Base-by-base conservation (phyloP, 2,113 vertebrate species). In the Erinaceus europaeus region DNA sequence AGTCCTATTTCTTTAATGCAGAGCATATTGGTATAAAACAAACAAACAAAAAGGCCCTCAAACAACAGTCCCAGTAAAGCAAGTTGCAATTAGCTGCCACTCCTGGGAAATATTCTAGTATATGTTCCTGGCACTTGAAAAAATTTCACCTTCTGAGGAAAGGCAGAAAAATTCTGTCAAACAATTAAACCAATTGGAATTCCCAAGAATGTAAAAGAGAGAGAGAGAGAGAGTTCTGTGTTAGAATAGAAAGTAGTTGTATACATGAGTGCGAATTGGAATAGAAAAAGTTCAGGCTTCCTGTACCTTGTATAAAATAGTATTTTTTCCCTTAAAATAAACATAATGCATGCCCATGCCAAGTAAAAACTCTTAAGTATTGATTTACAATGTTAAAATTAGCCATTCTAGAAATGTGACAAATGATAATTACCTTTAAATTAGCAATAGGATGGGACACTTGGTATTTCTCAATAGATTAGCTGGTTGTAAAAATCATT, bases 151-250 rank as follows among this genome's bases (percentile, higher is more conserved):
- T 98, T 98, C 95, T 96, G 92, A 96, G 92, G 80, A 98, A 97
- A 98, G 96, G 94, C 97, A 98, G 97, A 96, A 98, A 98, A 97
- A 98, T 95, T 96, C 96, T 98, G 97, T 98, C 97, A 98, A 96
- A 97, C 96, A 97, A 97, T 97, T 97, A 97, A 95, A 96, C 96
- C 97, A 96, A 98, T 96, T 97, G 96, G 96, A 98, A 98, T 97
- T 98, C 97, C 97, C 97, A 95, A 96, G 97, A 96, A 97, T 94
- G 94, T 96, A 94, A 95, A 82, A 77, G 71, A 61, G 14, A 46
- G 71, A 69, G 36, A 94, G 90, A 87, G 74, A 90, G 80, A 48
- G 92, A 95, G 83, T 90, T 90, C 65, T 92, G 80, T 93, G 86
- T 88, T 95, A 94, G 90, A 96, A 94, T 96, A 95, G 88, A 94